Evolutionary conservation across 2,888 invertebrate species (phyloP), one percentile per base, ranked within the genome.

Genomic region (Keiferia lycopersicella): DNA sequence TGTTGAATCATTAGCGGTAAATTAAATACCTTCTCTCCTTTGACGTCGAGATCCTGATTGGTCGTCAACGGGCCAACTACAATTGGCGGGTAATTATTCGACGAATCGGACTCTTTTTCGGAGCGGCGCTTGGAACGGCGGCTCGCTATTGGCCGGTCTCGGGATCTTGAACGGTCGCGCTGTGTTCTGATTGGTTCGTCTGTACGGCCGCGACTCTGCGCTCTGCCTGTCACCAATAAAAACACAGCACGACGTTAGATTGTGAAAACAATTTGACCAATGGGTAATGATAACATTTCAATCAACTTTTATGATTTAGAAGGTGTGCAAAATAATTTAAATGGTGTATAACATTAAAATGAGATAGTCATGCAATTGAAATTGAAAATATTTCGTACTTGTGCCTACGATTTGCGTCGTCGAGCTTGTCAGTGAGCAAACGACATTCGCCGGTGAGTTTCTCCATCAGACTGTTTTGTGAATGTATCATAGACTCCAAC

Each of bases 381-480:
- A 73, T 82, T 82, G 71, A 82, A 81, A 85, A 80, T 75, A 67
- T 69, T 82, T 82, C 94, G 94, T 96, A 97, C 97, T 97, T 96
- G 95, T 97, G 96, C 92, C 95, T 95, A 92, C 94, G 93, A 90
- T 95, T 95, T 87, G 96, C 95, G 91, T 96, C 96, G 94, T 97
- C 97, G 93, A 97, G 94, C 94, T 96, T 96, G 93, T 95, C 94
- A 86, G 97, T 97, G 91, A 97, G 94, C 91, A 94, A 94, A 93
- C 96, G 96, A 94, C 97, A 97, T 93, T 97, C 96, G 85, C 93
- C 94, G 85, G 96, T 96, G 92, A 97, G 94, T 94, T 96, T 96
- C 93, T 96, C 96, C 95, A 97, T 96, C 94, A 96, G 96, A 94
- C 95, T 95, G 94, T 96, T 96, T 95, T 97, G 97, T 92, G 95